Conservation (phyloP, 2,888 invertebrate species). For the Hypsopygia costalis region DNA sequence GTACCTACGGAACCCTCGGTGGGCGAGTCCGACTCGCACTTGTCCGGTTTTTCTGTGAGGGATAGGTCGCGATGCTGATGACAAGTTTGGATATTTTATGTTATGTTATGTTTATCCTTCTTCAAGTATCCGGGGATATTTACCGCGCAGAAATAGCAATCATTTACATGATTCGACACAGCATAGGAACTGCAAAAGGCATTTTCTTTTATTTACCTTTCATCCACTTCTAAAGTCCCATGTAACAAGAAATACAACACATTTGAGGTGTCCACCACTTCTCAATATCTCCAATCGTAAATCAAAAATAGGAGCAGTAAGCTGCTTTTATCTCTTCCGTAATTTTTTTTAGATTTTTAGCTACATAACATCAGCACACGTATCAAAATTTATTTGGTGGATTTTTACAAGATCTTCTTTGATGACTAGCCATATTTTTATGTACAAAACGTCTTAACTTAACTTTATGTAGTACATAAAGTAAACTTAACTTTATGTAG, state of each 20-base stretch:
- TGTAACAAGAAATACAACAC: conserved; percentile 5
- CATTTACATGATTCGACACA: too few species aligned
- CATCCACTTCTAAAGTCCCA: conserved; percentile 1
- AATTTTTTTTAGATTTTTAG: too few species aligned
- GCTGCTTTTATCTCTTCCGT: not conserved
- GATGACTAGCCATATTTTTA: conserved; percentile 1
- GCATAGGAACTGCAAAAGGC: too few species aligned
- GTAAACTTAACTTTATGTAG: not conserved
- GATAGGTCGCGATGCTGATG: too few species aligned
- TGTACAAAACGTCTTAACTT: not conserved
- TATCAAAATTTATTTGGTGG: not conserved
- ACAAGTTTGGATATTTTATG: too few species aligned
- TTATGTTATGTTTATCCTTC: too few species aligned
- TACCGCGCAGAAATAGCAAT: too few species aligned
- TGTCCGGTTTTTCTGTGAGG: too few species aligned
- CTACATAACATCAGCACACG: not conserved
- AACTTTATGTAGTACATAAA: not conserved
- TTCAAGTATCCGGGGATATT: too few species aligned
- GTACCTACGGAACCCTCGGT: too few species aligned
- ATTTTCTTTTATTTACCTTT: conserved; percentile 6
- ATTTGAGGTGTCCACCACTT: conserved; percentile 1
- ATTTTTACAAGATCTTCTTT: not conserved
- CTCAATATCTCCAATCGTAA: not conserved
- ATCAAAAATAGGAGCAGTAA: conserved; percentile 4
- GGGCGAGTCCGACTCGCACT: too few species aligned